A percentile compares a stretch with the other conserved stretches of the same genome.
These are phyloP conservation scores for Cynocephalus volans DNA, from an alignment of 2,113 vertebrate genomes.

Conservation along the genomic window DNA sequence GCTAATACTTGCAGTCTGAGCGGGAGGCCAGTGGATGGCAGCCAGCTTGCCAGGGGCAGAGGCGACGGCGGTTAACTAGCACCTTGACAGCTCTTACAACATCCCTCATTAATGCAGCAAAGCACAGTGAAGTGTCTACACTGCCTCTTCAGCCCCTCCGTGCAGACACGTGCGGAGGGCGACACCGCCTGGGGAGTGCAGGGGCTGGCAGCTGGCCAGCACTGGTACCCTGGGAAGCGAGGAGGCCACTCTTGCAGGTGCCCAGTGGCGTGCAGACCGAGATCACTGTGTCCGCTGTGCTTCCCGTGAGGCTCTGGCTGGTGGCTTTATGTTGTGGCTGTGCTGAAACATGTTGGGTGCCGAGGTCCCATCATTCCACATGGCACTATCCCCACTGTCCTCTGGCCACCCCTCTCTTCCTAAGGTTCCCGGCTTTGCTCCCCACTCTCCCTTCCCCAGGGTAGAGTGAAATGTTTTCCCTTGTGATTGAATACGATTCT, in stretches of 20 bases:
- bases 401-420: not conserved
- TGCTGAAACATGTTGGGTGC: accelerated
- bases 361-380: not conserved
- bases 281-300: not conserved
- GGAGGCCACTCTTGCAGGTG: not conserved
- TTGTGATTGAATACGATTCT: not conserved
- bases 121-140: too few relatives aligned
- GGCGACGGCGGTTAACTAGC: not conserved
- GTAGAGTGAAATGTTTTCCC: not conserved
- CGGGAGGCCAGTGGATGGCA: not conserved
- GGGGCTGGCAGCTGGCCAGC: not conserved
- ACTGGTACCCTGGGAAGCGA: not conserved
- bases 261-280: not conserved
- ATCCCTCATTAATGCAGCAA: not conserved
- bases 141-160: not conserved
- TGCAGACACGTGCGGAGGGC: not conserved
- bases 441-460: not conserved
- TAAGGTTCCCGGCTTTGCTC: not conserved
- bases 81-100: not conserved
- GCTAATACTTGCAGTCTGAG: not conserved
- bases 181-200: not conserved
- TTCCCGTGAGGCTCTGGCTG: not conserved
- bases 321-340: not conserved
- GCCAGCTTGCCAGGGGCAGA: not conserved
- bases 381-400: not conserved